A percentile compares a stretch with the other conserved stretches of the same genome.
These are phyloP conservation scores for Benitochromis conjunctus DNA, from an alignment of 2,113 vertebrate species.

Conservation along the genomic window DNA sequence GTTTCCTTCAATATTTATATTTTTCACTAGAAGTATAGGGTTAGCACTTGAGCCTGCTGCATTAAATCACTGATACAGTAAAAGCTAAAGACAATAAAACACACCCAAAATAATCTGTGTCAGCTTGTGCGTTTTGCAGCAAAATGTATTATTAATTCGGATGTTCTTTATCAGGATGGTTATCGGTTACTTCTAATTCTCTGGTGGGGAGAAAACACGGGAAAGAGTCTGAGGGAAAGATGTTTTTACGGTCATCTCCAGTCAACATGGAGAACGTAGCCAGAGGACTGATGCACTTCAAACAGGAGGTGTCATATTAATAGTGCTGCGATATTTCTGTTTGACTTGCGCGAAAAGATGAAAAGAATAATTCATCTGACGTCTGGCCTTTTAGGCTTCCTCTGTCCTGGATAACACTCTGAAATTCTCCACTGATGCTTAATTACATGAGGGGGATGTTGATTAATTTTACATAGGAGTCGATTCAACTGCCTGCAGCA, in stretches of 20 bases:
- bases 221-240: not conserved
- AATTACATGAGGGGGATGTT: conserved; percentile 43
- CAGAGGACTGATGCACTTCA: conserved; percentile 47
- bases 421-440: conserved; percentile 25
- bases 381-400: conserved; percentile 42
- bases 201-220: not conserved
- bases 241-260: not conserved
- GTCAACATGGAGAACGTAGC: conserved; percentile 1
- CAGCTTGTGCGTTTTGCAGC: not conserved
- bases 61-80: not conserved
- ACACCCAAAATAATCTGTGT: not conserved
- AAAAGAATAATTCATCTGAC: conserved; percentile 68
- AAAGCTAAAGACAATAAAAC: not conserved
- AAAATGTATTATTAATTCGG: conserved; percentile 40
- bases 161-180: conserved; percentile 21
- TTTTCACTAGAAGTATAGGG: not conserved
- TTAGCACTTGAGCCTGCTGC: not conserved
- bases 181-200: not conserved
- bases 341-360: conserved; percentile 45
- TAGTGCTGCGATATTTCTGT: conserved; percentile 14
- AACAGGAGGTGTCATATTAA: conserved; percentile 49
- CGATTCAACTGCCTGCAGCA: conserved; percentile 9
- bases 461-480: conserved; percentile 51
- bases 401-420: conserved; percentile 39
- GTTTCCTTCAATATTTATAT: not conserved